Evolutionary conservation across 2,797 vertebrate genomes (phyloP).

Genomic region (Synanceia verrucosa): DNA sequence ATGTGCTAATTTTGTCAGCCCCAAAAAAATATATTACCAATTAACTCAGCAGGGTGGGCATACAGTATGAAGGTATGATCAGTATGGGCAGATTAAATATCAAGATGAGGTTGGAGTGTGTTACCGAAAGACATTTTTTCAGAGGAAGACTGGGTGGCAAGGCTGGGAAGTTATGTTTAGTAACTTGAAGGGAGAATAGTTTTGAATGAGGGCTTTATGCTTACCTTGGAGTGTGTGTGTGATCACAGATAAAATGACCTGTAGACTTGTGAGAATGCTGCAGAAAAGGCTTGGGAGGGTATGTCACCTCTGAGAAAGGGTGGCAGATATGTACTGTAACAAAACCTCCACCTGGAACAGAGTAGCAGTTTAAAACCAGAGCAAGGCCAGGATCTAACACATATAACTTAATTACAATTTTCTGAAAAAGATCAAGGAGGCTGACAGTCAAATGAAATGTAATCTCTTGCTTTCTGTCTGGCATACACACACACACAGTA

Average conservation of each 20-base stretch:
- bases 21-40: too few species aligned
- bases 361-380: conserved; percentile 13
- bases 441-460: not conserved
- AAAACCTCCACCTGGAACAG: not conserved
- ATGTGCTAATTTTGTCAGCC: too few species aligned
- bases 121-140: not conserved
- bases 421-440: not conserved
- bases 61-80: not conserved
- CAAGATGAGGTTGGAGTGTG: not conserved
- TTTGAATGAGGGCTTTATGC: conserved; percentile 10
- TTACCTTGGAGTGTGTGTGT: not conserved
- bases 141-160: not conserved
- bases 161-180: conserved; percentile 7
- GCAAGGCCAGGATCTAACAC: not conserved
- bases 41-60: not conserved
- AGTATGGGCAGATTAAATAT: not conserved
- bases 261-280: not conserved
- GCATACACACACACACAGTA: not conserved
- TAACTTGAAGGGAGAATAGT: not conserved
- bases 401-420: not conserved
- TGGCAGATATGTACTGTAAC: too few species aligned
- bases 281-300: conserved; percentile 18
- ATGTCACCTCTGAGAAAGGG: conserved; percentile 28
- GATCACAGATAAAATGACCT: too few species aligned
- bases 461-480: not conserved